Base-by-base conservation (phyloP, 2,888 invertebrate genomes). In the Rhingia rostrata region DNA sequence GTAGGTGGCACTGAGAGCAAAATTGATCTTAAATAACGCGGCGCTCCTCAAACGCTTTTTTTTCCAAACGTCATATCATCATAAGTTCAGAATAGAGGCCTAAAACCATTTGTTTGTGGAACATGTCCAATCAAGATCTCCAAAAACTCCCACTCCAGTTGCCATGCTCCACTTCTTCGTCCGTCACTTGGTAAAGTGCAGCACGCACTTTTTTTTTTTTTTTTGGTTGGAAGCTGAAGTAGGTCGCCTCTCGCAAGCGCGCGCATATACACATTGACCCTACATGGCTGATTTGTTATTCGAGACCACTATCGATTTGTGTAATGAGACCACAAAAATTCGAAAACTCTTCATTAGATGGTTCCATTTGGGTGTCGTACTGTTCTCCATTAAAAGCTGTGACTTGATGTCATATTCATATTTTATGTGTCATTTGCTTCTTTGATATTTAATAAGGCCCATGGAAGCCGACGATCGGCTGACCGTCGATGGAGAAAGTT, bases 351-450 rank as follows among this genome's bases (percentile, higher is more conserved):
- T 54, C 37, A 74, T 73, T 53, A 67, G 84, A 80, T 64, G 58
- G 70, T 32, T 47, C 43, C 61, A 35, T 49, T 3, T 39, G 33
- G 53, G 58, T 45, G 53, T 70, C 51, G 47, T 58, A 22, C 72
- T 77, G 64, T 60, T 64, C 32, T 35, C 49, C 54, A 69, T 84
- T 56, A 30, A 80, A 75, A 69, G 54, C 49, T 37, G 56, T 66
- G 37, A 54, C 22, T 79, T 45, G 73, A 9, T 82, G 74, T 74
- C 73, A 74, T 69, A 83, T 69, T 63, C 84, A 84, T 84, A 84
- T 84, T 84, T 75, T 75, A 64, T 80, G 75, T 80, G 84, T 80
- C 80, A 80, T 80, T 84, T 73, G 61, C 47, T 43, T 60, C 43
- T 39, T 30, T 49, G 58, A 58, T 63, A 64, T 60, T 69, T 61